Evolutionary conservation across 2,888 invertebrate species (phyloP), one percentile per base, ranked within the genome.

Genomic region (Torymus auratus): DNA sequence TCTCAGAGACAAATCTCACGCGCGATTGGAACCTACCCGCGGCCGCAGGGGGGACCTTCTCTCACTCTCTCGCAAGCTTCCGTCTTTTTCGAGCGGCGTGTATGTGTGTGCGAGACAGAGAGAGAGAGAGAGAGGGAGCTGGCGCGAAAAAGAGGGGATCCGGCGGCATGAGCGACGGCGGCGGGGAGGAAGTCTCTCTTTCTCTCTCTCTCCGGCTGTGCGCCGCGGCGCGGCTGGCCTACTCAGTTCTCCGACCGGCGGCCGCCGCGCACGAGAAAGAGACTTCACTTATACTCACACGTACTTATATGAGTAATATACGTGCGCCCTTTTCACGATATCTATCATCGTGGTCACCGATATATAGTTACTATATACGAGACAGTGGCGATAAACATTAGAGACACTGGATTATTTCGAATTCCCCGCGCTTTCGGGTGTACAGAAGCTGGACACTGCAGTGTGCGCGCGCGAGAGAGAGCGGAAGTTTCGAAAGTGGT

Each of bases 181-280:
- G 41, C 41, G 41, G 41, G 41, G 41, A 41, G 41, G 41, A 41
- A 41, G 41, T 41, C 41, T 41, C 41, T 28, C 28, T 28, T 7
- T 28, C 28, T 28, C 7, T 28, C 28, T 41, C 41, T 41, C 41
- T 41, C 7, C 41, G 41, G 41, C 7, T 41, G 41, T 41, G 5
- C 5, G 41, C 41, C 41, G 41, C 41, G 7, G 7, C 41, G 88
- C 89, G 88, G 87, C 87, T 89, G 85, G 84, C 86, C 87, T 88
- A 89, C 88, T 89, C 88, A 89, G 89, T 90, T 87, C 87, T 88
- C 87, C 89, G 88, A 88, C 87, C 89, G 88, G 87, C 86, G 84
- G 85, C 84, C 61, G 17, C 28, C n/a, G 28, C 62, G 28, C 62
- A 14, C 28, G 13, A 5, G 83, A 82, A 81, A 83, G 83, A 85